Evolutionary conservation across 2,797 vertebrate genomes (phyloP).

Genomic region (Propithecus perrieri): DNA sequence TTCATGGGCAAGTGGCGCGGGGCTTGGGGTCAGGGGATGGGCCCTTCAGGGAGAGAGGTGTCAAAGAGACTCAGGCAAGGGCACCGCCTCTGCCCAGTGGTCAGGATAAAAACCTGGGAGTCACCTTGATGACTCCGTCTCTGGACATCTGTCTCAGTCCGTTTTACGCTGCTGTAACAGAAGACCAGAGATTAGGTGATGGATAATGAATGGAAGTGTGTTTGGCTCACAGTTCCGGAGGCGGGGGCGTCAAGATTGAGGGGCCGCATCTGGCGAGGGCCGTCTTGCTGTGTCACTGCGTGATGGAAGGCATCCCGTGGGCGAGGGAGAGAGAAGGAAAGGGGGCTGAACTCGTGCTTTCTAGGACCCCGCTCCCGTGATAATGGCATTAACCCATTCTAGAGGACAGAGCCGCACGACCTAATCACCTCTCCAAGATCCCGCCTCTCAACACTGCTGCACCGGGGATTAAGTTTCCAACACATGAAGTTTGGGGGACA

Average conservation of each 20-base stretch:
- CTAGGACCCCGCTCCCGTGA: background rate
- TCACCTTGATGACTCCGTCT: background rate
- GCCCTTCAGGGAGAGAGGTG: background rate
- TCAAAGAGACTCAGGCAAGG: background rate
- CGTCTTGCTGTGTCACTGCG: background rate
- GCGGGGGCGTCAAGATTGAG: background rate
- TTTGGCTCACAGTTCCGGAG: background rate
- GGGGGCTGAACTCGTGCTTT: background rate
- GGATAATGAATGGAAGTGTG: background rate
- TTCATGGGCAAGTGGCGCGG: background rate
- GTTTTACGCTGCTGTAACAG: background rate
- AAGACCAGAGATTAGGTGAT: background rate
- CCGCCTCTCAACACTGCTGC: background rate
- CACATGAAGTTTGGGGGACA: background rate
- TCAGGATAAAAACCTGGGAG: background rate
- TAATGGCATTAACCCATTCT: background rate
- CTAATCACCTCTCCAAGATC: background rate
- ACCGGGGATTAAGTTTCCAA: background rate
- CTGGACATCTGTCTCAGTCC: background rate
- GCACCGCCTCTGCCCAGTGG: rapidly evolving
- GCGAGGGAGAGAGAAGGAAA: background rate
- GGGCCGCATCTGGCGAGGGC: background rate
- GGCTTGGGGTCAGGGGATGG: background rate
- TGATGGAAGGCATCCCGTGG: background rate
- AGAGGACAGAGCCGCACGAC: background rate